A percentile compares a stretch with the other conserved stretches of the same genome.
Conservation (phyloP, 1,140 invertebrate species). For the Stegodyphus dumicola region DNA sequence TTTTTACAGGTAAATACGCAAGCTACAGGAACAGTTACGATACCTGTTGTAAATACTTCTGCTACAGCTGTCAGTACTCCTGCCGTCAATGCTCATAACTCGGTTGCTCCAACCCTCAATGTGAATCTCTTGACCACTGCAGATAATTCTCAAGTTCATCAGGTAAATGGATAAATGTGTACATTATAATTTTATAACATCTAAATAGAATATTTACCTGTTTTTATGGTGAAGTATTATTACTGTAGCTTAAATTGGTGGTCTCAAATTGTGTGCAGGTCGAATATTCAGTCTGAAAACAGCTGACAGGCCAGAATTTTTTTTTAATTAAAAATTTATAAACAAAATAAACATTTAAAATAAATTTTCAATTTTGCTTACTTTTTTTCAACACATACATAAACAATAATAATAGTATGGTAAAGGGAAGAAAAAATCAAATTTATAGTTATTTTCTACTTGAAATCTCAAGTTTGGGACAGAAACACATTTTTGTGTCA, state of each 20-base stretch:
- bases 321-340: too few species aligned
- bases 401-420: too few species aligned
- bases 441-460: too few species aligned
- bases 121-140: slow-evolving; percentile 8
- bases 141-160: slow-evolving; percentile 14
- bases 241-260: neutral
- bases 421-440: too few species aligned
- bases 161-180: neutral
- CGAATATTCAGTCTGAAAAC: neutral
- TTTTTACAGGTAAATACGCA: slow-evolving; percentile 12
- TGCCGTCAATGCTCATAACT: slow-evolving; percentile 10
- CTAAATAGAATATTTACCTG: neutral
- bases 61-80: neutral
- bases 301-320: neutral
- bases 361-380: too few species aligned
- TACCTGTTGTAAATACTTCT: neutral
- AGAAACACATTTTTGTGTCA: too few species aligned
- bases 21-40: slow-evolving; percentile 5
- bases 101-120: neutral
- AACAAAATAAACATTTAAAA: neutral
- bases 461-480: too few species aligned
- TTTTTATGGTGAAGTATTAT: neutral
- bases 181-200: neutral
- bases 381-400: too few species aligned
- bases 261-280: neutral